phyloP scores from a whole-genome alignment of 1,140 invertebrate species.

The Aphis craccivora region DNA sequence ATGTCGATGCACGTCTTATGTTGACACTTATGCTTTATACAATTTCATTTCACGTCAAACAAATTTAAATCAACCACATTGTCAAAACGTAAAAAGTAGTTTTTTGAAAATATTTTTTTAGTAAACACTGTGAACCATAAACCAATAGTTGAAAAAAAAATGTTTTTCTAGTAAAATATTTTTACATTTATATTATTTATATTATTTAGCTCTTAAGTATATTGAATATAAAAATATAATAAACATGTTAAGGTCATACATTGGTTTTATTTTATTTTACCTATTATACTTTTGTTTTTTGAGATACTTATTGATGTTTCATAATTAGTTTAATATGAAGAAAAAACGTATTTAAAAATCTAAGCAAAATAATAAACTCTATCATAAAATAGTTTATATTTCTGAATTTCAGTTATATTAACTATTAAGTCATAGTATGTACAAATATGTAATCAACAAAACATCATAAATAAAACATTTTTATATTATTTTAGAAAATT shows the following conservation, averaged over 20 bases:
- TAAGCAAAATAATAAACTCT: not conserved
- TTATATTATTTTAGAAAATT: not conserved
- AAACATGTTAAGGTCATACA: not conserved
- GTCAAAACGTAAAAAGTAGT: not conserved
- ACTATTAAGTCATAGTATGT: not conserved
- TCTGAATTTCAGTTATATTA: not conserved
- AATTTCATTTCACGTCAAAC: not conserved
- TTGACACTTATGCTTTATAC: not conserved
- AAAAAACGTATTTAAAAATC: not conserved
- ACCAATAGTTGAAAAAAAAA: no score
- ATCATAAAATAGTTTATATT: not conserved
- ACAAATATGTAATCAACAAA: not conserved
- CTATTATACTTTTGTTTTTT: not conserved
- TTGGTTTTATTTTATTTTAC: not conserved
- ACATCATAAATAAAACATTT: no score
- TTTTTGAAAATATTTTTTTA: not conserved
- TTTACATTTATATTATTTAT: no score
- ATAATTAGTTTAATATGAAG: not conserved
- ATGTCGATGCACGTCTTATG: no score
- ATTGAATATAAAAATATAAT: not conserved
- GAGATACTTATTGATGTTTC: not conserved
- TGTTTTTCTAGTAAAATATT: no score
- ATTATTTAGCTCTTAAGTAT: not conserved
- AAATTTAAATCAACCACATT: not conserved
- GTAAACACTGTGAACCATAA: not conserved